Evolutionary conservation across 1,140 invertebrate species (phyloP).

Genomic region (Temnothorax nylanderi): DNA sequence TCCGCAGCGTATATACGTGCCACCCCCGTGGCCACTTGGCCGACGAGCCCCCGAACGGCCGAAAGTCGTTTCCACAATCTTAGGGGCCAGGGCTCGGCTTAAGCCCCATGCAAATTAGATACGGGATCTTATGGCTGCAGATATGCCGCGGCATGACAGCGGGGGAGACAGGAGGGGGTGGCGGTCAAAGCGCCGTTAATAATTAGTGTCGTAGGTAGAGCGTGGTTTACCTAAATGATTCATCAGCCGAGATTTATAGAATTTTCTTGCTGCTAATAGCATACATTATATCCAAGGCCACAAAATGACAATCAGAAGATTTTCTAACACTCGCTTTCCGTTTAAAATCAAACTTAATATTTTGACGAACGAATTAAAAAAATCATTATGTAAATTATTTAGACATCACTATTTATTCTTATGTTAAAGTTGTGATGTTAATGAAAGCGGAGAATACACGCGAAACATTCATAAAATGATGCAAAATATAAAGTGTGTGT

Average conservation of each 20-base stretch:
- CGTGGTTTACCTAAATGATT: constrained; percentile 50
- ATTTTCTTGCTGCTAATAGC: constrained; percentile 19
- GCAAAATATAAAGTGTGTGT: too few relatives aligned
- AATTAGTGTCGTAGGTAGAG: constrained; percentile 52
- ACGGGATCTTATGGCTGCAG: constrained; percentile 73
- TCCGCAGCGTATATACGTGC: constrained; percentile 72
- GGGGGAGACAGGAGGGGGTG: constrained; percentile 38
- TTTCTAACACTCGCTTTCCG: background rate
- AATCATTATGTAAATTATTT: background rate
- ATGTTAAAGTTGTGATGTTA: background rate
- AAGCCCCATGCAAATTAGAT: constrained; percentile 81
- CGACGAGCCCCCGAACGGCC: constrained; percentile 61
- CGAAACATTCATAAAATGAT: background rate
- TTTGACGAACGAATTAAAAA: background rate
- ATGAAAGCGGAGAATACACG: background rate
- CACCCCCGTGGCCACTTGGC: constrained; percentile 71
- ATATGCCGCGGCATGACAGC: constrained; percentile 68
- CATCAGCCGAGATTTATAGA: constrained; percentile 31
- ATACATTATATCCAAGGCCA: background rate
- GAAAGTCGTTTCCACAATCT: constrained; percentile 81
- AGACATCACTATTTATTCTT: background rate
- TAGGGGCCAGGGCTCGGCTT: constrained; percentile 73
- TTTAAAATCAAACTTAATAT: background rate
- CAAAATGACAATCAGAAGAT: background rate
- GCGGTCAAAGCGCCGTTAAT: constrained; percentile 66